A percentile compares a stretch with the other conserved stretches of the same genome.
These are phyloP conservation scores for Physella acuta DNA, from an alignment of 1,140 invertebrate species.

Conservation along the genomic window DNA sequence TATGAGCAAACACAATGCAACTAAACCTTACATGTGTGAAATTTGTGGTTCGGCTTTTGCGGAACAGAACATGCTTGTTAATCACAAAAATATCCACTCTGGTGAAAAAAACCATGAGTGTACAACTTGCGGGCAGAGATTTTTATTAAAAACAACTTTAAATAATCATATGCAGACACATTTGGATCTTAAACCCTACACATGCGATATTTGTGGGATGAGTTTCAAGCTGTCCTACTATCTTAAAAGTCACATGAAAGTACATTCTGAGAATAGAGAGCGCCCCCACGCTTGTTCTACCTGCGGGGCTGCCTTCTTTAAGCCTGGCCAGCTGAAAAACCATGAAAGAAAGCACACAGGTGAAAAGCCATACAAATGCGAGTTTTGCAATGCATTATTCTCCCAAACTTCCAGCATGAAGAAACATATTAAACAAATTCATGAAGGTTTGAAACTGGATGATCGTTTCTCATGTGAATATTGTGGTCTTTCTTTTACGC, in stretches of 20 bases:
- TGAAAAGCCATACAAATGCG: constrained; percentile 33
- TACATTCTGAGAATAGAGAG: background rate
- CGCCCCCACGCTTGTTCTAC: constrained; percentile 61
- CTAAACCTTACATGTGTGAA: constrained; percentile 21
- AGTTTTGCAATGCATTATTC: constrained; percentile 27
- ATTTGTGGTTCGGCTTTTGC: constrained; percentile 23
- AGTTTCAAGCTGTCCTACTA: constrained; percentile 57
- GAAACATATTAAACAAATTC: background rate
- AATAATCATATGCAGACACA: constrained; percentile 61
- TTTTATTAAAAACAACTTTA: constrained; percentile 66
- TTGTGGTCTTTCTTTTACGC: constrained; percentile 25
- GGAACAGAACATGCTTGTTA: constrained; percentile 70
- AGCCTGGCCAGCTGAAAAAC: constrained; percentile 71
- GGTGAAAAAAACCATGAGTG: constrained; percentile 61
- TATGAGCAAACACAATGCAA: constrained; percentile 20
- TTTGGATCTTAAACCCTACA: constrained; percentile 79
- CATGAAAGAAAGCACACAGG: constrained; percentile 30
- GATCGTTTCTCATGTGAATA: constrained; percentile 22
- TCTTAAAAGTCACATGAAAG: constrained; percentile 28
- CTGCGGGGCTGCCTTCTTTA: constrained; percentile 73
- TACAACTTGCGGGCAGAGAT: constrained; percentile 69
- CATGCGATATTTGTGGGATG: constrained; percentile 85
- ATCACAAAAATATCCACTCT: constrained; percentile 69
- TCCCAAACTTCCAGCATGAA: constrained; percentile 11
- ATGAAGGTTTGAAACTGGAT: constrained; percentile 10